Base-by-base conservation (phyloP, 2,888 invertebrate genomes). In the Parapristionchus giblindavisi region DNA sequence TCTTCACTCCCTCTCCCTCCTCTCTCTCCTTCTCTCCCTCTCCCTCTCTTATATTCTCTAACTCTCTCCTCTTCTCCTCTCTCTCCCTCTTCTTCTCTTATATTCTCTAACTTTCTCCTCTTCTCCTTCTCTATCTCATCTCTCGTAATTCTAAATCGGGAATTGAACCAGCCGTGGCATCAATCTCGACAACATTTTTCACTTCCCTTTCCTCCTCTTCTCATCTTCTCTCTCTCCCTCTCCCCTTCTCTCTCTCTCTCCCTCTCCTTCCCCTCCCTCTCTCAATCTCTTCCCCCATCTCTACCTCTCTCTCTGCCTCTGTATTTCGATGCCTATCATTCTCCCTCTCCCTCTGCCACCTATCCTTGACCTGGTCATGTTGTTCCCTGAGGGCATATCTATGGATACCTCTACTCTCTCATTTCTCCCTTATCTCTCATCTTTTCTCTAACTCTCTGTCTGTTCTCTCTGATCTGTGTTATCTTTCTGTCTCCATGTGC, bases 221-320 rank as follows among this genome's bases (percentile, higher is more conserved):
- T 58, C 11, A 21, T 24, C 58, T 58, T n/a, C 11, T 58, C 14
- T 58, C 14, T 58, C 24, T 54, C 27, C 70, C 51, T 56, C 40
- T 38, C n/a, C 43, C n/a, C 66, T 36, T 66, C 54, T 27, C 51
- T 71, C 51, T 24, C 51, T 54, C 43, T 29, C 40, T 65, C 43
- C 38, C 24, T 40, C 43, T 21, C 58, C 21, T 40, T 17, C 24
- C 36, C 27, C 29, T 43, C 29, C 17, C 4, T 32, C 8, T 27
- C 66, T 66, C 66, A 29, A 43, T 66, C 66, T 66, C 24, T 27
- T 29, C 66, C 5, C 48, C 48, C 24, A 24, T 8, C 29, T 32
- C 38, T 63, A 36, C 8, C 36, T n/a, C 14, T 34, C 14, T 14
- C 21, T 27, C 60, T 60, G 60, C 60, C 60, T n/a, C n/a, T 38